Evolutionary conservation across 2,888 invertebrate species (phyloP).

Genomic region (Luperina testacea): DNA sequence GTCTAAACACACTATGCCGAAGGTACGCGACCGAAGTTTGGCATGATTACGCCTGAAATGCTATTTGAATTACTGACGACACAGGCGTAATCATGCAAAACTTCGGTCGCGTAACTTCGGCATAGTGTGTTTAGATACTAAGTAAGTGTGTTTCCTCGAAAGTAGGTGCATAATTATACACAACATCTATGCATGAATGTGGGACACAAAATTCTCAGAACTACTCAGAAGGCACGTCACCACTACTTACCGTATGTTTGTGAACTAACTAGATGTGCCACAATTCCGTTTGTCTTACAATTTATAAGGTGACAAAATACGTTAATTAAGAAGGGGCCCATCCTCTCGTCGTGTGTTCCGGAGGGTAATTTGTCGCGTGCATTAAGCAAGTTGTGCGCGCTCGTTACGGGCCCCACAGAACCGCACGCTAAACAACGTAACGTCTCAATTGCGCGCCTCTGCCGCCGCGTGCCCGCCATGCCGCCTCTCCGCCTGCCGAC

Average conservation of each 20-base stretch:
- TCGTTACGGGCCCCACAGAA: slow-evolving; percentile 70
- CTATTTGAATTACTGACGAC: too few relatives aligned
- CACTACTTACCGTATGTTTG: slow-evolving; percentile 34
- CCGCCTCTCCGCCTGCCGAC: slow-evolving; percentile 60
- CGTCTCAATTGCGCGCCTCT: slow-evolving; percentile 73
- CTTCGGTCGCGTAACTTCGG: too few relatives aligned
- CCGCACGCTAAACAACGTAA: slow-evolving; percentile 72
- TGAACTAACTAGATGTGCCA: slow-evolving; percentile 44
- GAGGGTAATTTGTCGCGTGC: slow-evolving; percentile 73
- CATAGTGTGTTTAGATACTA: too few relatives aligned
- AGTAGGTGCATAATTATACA: background rate
- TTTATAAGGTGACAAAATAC: slow-evolving; percentile 70
- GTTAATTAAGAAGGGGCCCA: slow-evolving; percentile 68
- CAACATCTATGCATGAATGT: slow-evolving; percentile 29
- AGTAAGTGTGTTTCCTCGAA: background rate
- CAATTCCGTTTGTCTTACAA: slow-evolving; percentile 49
- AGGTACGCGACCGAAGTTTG: too few relatives aligned
- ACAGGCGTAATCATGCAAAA: too few relatives aligned
- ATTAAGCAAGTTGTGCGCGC: slow-evolving; percentile 71
- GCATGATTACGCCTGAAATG: too few relatives aligned
- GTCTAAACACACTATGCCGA: too few relatives aligned
- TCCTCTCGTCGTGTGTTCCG: slow-evolving; percentile 61
- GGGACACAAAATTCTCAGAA: slow-evolving; percentile 33
- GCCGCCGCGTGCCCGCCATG: slow-evolving; percentile 16
- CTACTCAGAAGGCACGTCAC: slow-evolving; percentile 23